A percentile compares a stretch with the other conserved stretches of the same genome.
Evolutionary conservation across 2,113 vertebrate genomes (phyloP).

Genomic region (Sinocyclocheilus grahami): DNA sequence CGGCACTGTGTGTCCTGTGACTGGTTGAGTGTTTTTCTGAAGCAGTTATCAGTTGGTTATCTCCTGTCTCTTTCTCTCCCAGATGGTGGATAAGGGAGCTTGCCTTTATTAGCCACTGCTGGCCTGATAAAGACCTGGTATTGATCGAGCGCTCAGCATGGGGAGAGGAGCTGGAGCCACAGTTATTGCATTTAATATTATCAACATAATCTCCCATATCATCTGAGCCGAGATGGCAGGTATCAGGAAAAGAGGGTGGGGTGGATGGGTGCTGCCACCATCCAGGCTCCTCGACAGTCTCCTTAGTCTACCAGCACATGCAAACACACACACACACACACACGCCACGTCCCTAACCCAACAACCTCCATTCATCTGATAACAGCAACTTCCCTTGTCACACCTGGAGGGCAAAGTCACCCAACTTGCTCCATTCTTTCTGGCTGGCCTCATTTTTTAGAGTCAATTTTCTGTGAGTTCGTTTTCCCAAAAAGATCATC

Average conservation of each 20-base stretch:
- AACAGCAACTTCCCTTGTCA: slow-evolving; percentile 78
- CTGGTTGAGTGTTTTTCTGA: no score
- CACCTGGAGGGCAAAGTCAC: slow-evolving; percentile 81
- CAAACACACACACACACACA: slow-evolving; percentile 40
- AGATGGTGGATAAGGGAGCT: no score
- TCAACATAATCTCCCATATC: slow-evolving; percentile 92
- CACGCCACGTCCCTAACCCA: slow-evolving; percentile 46
- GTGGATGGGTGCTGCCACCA: slow-evolving; percentile 71
- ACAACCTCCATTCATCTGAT: slow-evolving; percentile 83
- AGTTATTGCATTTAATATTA: slow-evolving; percentile 90
- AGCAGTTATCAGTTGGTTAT: no score
- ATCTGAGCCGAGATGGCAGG: slow-evolving; percentile 82
- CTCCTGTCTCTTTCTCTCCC: no score
- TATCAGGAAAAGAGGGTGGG: slow-evolving; percentile 77
- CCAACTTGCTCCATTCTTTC: slow-evolving; percentile 67
- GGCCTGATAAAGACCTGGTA: no score
- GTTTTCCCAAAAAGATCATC: background rate
- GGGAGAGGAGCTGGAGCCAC: slow-evolving; percentile 75
- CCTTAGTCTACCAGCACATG: slow-evolving; percentile 46
- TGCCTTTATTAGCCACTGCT: no score
- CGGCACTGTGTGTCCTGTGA: no score
- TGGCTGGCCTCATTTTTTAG: slow-evolving; percentile 48
- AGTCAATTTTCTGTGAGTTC: background rate
- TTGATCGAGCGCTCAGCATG: slow-evolving; percentile 78
- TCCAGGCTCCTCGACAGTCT: slow-evolving; percentile 44